phyloP scores from a whole-genome alignment of 2,888 invertebrate genomes.

The Thecophora atra region DNA sequence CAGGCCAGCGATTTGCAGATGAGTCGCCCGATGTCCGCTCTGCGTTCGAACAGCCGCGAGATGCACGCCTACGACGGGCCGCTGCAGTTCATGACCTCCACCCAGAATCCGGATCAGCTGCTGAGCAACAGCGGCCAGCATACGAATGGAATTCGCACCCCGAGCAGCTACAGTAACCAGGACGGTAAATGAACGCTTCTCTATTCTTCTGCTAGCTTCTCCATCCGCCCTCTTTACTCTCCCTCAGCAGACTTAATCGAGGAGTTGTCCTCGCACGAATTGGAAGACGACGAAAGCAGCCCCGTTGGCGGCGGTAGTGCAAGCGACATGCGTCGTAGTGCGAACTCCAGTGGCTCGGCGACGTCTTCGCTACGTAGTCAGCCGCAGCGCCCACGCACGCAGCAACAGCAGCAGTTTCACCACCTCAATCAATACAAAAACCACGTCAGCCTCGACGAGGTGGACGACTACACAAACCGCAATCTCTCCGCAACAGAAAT shows the following conservation, averaged over 20 bases:
- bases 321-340: conserved; percentile 43
- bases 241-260: conserved; percentile 58
- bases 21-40: conserved; percentile 76
- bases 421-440: conserved; percentile 24
- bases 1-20: conserved; percentile 85
- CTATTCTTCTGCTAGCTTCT: background rate
- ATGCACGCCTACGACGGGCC: conserved; percentile 79
- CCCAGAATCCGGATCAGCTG: conserved; percentile 83
- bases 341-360: conserved; percentile 57
- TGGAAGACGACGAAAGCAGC: conserved; percentile 73
- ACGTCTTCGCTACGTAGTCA: conserved; percentile 38
- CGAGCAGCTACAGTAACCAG: conserved; percentile 33
- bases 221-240: too few species aligned
- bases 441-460: conserved; percentile 54
- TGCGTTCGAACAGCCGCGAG: conserved; percentile 71
- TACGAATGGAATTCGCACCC: conserved; percentile 25
- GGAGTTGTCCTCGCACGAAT: conserved; percentile 66
- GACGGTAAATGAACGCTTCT: conserved; percentile 36
- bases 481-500: conserved; percentile 52
- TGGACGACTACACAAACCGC: conserved; percentile 61
- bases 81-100: conserved; percentile 84
- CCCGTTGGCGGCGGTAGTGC: conserved; percentile 53
- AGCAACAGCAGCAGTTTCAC: conserved; percentile 51
- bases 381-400: conserved; percentile 39
- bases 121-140: conserved; percentile 59